Percentiles rank a stretch among this genome's conserved stretches.
These are phyloP conservation scores for Mamestra configurata DNA, from an alignment of 1,140 invertebrate genomes.

Conservation along the genomic window DNA sequence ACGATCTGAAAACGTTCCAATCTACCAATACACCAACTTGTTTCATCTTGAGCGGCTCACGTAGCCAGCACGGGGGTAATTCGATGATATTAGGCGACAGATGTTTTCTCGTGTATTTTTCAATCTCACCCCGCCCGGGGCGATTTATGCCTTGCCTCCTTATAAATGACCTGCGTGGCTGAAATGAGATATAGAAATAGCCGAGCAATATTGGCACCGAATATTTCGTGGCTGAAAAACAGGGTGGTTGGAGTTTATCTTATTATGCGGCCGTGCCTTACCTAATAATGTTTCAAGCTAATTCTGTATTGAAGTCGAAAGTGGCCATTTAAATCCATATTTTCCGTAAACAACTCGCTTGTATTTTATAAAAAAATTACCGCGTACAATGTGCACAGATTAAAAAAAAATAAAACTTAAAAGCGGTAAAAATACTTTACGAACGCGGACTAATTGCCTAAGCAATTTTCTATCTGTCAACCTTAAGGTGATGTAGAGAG, in stretches of 20 bases:
- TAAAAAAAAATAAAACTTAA: too few species aligned
- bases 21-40: constrained; percentile 17
- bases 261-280: background rate
- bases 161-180: constrained; percentile 56
- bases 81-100: constrained; percentile 76
- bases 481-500: too few species aligned
- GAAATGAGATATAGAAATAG: constrained; percentile 50
- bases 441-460: too few species aligned
- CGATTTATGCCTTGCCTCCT: constrained; percentile 56
- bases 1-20: constrained; percentile 9
- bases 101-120: constrained; percentile 74
- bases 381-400: too few species aligned
- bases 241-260: background rate
- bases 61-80: constrained; percentile 67
- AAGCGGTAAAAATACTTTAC: too few species aligned
- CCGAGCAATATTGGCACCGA: constrained; percentile 30
- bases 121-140: constrained; percentile 63
- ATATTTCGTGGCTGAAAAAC: constrained; percentile 19
- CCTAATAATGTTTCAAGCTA: background rate
- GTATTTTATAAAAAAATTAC: too few species aligned
- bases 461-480: too few species aligned
- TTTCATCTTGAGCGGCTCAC: constrained; percentile 65
- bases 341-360: too few species aligned
- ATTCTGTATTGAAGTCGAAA: too few species aligned
- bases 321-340: too few species aligned